Conservation (phyloP, 1,140 invertebrate genomes). For the Asbolus verrucosus region DNA sequence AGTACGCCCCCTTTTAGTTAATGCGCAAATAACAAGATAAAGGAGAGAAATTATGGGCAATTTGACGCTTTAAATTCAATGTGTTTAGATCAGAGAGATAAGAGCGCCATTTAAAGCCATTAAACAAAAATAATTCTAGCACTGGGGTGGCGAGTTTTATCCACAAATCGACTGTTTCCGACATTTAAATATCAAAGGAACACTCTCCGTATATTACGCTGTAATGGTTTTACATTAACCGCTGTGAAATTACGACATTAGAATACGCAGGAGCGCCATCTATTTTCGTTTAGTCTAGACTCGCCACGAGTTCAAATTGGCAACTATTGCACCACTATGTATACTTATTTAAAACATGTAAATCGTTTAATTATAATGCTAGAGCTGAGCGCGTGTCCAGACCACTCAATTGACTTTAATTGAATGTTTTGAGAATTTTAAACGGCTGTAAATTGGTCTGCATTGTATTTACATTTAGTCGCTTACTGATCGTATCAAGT, state of each 20-base stretch:
- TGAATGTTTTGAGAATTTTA: constrained; percentile 33
- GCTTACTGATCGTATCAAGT: background rate
- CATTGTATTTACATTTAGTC: constrained; percentile 3
- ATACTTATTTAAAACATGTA: constrained; percentile 28
- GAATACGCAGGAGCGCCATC: too few relatives aligned
- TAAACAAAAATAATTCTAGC: constrained; percentile 24
- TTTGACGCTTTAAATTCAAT: background rate
- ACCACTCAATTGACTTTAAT: constrained; percentile 22
- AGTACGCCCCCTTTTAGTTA: too few relatives aligned
- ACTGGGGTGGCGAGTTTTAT: constrained; percentile 1
- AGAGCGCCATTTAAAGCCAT: constrained; percentile 15
- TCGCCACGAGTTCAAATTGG: too few relatives aligned
- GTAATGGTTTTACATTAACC: too few relatives aligned
- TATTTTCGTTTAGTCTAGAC: too few relatives aligned
- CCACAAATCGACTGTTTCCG: constrained; percentile 13
- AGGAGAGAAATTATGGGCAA: background rate
- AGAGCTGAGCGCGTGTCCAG: constrained; percentile 15
- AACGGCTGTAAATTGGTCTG: constrained; percentile 27
- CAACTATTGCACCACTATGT: background rate
- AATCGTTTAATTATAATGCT: constrained; percentile 37
- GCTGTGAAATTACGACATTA: too few relatives aligned
- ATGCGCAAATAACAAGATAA: too few relatives aligned
- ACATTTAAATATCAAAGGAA: constrained; percentile 32
- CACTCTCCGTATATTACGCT: too few relatives aligned
- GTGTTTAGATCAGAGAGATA: constrained; percentile 1